Evolutionary conservation across 53 echinoderm and acorn worm species (phyloP), one percentile per base, ranked within the genome.

Genomic region (Echinometra lucunter): DNA sequence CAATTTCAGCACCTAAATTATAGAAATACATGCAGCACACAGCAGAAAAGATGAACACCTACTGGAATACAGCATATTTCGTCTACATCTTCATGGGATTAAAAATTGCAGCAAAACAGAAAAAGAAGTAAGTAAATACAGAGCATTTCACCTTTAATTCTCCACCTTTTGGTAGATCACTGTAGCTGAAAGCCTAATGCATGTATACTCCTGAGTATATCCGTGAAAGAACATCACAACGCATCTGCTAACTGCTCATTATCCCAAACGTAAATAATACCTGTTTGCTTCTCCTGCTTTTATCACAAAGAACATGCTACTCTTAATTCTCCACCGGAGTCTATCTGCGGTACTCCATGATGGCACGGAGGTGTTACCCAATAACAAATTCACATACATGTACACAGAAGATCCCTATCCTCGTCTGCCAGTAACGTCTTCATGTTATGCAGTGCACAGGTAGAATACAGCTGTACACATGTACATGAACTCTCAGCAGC

Each of bases 221-320:
- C 42, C 78, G 21, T 23, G 18, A 47, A 47, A 6, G 53, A 17
- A 40, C 4, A 17, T 40, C 40, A 78, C 6, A 40, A 34, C 15
- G 34, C 15, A 1, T 32, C 18, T 42, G 5, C 32, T 78, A 38
- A 42, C 42, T 53, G 53, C 7, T 78, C 42, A 40, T 78, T 19
- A 78, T 19, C 42, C 78, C 2, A 42, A 78, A 19, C 0, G 40
- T 78, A 78, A 78, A 42, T 42, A 78, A 78, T 21, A 38, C 19
- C 21, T 78, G 42, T 78, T 78, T 78, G 19, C 44, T 78, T 38
- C 18, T 78, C 5, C 23, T 18, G 6, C 37, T 78, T 42, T 21
- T 78, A 78, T 78, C 78, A 78, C 78, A 18, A 78, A 40, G 40
- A 42, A 78, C 42, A 78, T 30, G 78, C 38, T 78, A 42, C 37